Conservation (phyloP, 2,888 invertebrate genomes). For the Vanessa cardui region DNA sequence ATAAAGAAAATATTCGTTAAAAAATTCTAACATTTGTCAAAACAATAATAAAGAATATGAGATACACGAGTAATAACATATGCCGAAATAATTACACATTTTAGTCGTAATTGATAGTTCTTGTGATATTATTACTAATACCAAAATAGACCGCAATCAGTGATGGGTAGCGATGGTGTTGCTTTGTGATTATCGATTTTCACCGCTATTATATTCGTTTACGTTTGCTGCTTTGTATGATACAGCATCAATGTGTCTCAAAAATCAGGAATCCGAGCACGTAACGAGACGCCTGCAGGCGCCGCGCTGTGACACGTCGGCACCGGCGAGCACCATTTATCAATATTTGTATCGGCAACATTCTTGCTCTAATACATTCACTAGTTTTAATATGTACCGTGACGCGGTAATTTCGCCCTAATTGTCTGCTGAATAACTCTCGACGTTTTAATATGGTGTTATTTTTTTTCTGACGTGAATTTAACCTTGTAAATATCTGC, state of each 20-base stretch:
- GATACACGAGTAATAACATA: too few species aligned
- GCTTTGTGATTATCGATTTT: neutral
- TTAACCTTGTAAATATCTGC: too few species aligned
- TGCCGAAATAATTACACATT: too few species aligned
- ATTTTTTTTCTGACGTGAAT: neutral
- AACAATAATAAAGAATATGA: too few species aligned
- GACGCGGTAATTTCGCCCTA: neutral
- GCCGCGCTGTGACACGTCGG: constrained; percentile 51
- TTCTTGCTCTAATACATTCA: constrained; percentile 20
- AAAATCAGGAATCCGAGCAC: constrained; percentile 47
- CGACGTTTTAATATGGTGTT: neutral
- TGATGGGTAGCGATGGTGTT: too few species aligned
- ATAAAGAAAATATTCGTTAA: too few species aligned
- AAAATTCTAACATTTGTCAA: too few species aligned
- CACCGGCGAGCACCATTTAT: constrained; percentile 44
- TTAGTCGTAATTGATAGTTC: too few species aligned
- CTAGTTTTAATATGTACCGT: constrained; percentile 22
- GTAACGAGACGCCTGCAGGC: constrained; percentile 59
- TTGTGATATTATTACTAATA: too few species aligned
- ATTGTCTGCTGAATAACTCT: neutral
- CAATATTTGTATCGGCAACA: constrained; percentile 44
- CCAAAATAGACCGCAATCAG: too few species aligned
- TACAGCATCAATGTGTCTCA: constrained; percentile 6
- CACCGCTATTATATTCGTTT: neutral
- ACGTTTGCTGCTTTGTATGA: neutral